Percentiles rank a stretch among this genome's conserved stretches.
phyloP scores from a whole-genome alignment of 2,888 invertebrate species.

The Agrypnus murinus region DNA sequence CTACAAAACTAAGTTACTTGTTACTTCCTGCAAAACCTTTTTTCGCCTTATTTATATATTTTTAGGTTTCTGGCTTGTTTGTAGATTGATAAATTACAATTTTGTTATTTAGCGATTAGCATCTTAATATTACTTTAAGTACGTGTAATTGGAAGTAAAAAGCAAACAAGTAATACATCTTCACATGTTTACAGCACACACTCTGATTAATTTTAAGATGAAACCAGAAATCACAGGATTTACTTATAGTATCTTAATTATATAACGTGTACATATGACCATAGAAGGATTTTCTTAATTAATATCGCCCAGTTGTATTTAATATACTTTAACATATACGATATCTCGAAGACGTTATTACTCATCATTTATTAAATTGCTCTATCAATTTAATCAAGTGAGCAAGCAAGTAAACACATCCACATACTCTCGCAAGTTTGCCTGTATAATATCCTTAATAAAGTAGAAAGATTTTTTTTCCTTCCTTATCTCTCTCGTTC shows the following conservation, averaged over 20 bases:
- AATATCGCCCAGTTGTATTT: constrained; percentile 12
- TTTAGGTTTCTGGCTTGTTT: too few species aligned
- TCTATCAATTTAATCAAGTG: constrained; percentile 24
- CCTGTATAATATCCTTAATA: background rate
- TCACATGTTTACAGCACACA: too few species aligned
- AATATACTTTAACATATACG: constrained; percentile 9
- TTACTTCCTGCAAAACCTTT: too few species aligned
- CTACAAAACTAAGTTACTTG: too few species aligned
- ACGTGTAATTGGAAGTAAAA: background rate
- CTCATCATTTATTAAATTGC: constrained; percentile 24
- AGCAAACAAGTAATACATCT: background rate
- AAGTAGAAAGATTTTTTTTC: constrained; percentile 11
- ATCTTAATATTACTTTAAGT: too few species aligned
- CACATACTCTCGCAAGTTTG: background rate
- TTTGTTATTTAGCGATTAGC: too few species aligned
- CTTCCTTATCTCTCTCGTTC: background rate
- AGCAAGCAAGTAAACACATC: background rate
- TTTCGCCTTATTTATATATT: too few species aligned
- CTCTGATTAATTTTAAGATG: constrained; percentile 3
- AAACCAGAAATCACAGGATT: background rate
- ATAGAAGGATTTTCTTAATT: constrained; percentile 27
- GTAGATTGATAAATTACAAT: too few species aligned
- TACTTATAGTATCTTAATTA: constrained; percentile 17
- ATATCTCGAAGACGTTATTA: constrained; percentile 28
- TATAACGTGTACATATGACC: constrained; percentile 1